A percentile compares a stretch with the other conserved stretches of the same genome.
Conservation (phyloP, 2,888 invertebrate species). For the Fragum fragum region DNA sequence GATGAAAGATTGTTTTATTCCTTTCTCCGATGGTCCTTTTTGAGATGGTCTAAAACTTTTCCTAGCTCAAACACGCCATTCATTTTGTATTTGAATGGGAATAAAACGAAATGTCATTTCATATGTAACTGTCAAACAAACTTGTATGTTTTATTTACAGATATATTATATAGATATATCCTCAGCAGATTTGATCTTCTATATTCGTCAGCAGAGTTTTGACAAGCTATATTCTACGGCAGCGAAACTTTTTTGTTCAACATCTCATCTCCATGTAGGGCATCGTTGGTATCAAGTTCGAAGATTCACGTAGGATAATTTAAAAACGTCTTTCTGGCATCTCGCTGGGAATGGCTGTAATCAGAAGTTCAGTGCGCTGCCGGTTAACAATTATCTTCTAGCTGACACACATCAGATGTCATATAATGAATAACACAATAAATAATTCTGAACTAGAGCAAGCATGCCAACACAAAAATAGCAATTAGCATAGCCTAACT, state of each 20-base stretch:
- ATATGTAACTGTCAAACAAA: not conserved
- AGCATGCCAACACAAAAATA: no score
- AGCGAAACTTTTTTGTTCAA: not conserved
- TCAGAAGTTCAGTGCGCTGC: slow-evolving; percentile 19
- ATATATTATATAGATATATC: not conserved
- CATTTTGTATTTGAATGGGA: not conserved
- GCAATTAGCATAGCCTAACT: no score
- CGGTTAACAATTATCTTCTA: not conserved
- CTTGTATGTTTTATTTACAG: not conserved
- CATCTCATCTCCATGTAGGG: slow-evolving; percentile 4
- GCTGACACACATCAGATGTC: no score
- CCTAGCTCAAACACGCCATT: not conserved
- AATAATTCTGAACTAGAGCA: not conserved
- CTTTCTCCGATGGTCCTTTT: no score
- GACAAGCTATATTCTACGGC: not conserved
- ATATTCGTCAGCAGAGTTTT: not conserved
- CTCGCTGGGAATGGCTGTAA: slow-evolving; percentile 27
- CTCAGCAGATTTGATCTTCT: not conserved
- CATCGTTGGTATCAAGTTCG: not conserved
- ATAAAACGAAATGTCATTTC: not conserved
- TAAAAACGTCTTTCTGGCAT: slow-evolving; percentile 1
- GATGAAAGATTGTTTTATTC: no score
- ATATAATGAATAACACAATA: not conserved
- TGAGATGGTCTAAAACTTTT: no score
- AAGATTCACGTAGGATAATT: slow-evolving; percentile 12